A percentile compares a stretch with the other conserved stretches of the same genome.
These are phyloP conservation scores for Tanypteryx hageni DNA, from an alignment of 2,888 invertebrate genomes.

Conservation along the genomic window DNA sequence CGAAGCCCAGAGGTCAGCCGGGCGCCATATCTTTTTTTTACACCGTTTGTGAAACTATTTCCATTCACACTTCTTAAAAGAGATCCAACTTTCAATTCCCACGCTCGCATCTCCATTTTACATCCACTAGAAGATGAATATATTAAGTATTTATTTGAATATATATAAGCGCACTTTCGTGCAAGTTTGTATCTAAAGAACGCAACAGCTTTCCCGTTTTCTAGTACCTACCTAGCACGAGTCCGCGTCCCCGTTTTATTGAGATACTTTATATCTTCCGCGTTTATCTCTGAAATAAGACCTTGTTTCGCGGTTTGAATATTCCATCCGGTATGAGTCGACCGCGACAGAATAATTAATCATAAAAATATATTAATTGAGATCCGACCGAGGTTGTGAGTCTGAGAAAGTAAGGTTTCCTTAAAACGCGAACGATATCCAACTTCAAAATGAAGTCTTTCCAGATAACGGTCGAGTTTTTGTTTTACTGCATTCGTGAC, in stretches of 20 bases:
- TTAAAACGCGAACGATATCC: neutral
- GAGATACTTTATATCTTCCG: conserved; percentile 10
- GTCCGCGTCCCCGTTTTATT: neutral
- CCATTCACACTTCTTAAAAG: conserved; percentile 22
- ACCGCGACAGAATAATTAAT: neutral
- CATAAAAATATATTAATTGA: conserved; percentile 21
- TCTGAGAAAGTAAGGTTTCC: neutral
- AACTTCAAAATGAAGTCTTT: neutral
- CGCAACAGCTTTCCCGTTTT: neutral
- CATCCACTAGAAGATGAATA: neutral
- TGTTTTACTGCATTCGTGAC: neutral
- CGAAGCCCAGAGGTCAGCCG: neutral
- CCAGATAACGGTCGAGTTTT: neutral
- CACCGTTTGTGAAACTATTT: neutral
- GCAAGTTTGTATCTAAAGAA: neutral
- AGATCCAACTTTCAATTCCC: neutral
- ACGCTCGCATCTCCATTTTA: neutral
- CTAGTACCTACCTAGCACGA: neutral
- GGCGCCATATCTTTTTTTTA: neutral
- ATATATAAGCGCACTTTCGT: neutral
- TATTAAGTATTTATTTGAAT: conserved; percentile 14
- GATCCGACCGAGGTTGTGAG: neutral
- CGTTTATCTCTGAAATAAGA: conserved; percentile 7
- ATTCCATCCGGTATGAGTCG: neutral
- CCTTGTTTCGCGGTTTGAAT: neutral